phyloP scores from a whole-genome alignment of 1,140 invertebrate genomes.

The Oncopodura yosiiana region DNA sequence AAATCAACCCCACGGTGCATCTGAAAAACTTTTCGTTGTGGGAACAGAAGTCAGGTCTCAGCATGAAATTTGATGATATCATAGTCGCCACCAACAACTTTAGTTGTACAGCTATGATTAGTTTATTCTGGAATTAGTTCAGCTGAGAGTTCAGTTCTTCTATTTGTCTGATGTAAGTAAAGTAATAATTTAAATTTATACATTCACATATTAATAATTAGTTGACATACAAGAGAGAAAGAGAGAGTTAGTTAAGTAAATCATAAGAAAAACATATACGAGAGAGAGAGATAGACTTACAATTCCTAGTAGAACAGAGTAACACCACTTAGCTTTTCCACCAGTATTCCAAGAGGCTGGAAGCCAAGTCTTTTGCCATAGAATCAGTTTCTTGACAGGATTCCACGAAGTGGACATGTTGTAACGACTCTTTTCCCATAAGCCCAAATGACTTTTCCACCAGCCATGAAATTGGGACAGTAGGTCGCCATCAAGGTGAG shows the following conservation, averaged over 20 bases:
- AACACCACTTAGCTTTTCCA: neutral
- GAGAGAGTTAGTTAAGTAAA: neutral
- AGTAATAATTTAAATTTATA: too few relatives aligned
- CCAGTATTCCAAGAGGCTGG: neutral
- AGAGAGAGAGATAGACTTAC: slow-evolving; percentile 7
- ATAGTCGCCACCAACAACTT: too few relatives aligned
- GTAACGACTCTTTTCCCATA: slow-evolving; percentile 9
- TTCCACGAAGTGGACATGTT: neutral
- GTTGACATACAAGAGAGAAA: too few relatives aligned
- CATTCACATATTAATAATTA: too few relatives aligned
- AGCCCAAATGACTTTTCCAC: slow-evolving; percentile 19
- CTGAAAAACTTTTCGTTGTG: too few relatives aligned
- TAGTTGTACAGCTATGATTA: too few relatives aligned
- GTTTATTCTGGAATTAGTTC: too few relatives aligned
- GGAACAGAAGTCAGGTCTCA: too few relatives aligned
- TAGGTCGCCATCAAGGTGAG: slow-evolving; percentile 17
- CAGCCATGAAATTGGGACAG: slow-evolving; percentile 14
- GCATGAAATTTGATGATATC: too few relatives aligned
- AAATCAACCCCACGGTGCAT: too few relatives aligned
- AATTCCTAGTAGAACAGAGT: slow-evolving; percentile 19
- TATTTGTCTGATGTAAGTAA: too few relatives aligned
- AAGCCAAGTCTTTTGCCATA: slow-evolving; percentile 22
- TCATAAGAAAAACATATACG: neutral
- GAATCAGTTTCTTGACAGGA: slow-evolving; percentile 8
- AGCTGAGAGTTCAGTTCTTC: too few relatives aligned